Conservation (phyloP, 2,797 vertebrate genomes). For the Xenentodon cancila region DNA sequence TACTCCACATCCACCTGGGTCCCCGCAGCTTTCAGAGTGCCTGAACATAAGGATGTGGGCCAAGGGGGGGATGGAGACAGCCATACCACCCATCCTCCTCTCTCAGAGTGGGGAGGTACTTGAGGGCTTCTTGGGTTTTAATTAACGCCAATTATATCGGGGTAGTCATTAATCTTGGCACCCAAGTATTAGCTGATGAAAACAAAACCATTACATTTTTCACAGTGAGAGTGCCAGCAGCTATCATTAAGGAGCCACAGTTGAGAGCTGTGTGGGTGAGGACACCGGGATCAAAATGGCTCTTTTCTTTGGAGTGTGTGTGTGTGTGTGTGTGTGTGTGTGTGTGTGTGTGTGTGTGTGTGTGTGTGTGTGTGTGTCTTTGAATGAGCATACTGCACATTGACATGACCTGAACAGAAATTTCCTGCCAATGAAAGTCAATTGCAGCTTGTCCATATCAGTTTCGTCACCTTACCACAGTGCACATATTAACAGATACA, state of each 20-base stretch:
- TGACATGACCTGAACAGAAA: conserved; percentile 20
- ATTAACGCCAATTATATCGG: conserved; percentile 77
- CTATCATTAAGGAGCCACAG: conserved; percentile 69
- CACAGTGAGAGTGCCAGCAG: conserved; percentile 67
- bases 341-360: conserved; percentile 24
- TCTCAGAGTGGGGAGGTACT: conserved; percentile 47
- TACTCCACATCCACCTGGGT: conserved; percentile 57
- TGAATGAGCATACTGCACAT: conserved; percentile 9
- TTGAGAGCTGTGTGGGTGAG: conserved; percentile 62
- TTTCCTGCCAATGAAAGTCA: conserved; percentile 6
- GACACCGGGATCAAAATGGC: conserved; percentile 52
- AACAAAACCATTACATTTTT: conserved; percentile 71
- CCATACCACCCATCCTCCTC: conserved; percentile 41
- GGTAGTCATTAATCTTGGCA: conserved; percentile 79
- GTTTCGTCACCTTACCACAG: conserved; percentile 7
- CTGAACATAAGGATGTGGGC: conserved; percentile 39
- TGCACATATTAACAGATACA: conserved; percentile 9
- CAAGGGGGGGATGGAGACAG: conserved; percentile 34
- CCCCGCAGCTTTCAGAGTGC: conserved; percentile 43
- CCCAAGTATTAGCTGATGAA: conserved; percentile 75
- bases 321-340: conserved; percentile 24
- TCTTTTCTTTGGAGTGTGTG: conserved; percentile 34
- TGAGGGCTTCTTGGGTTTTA: conserved; percentile 73
- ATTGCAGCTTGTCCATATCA: conserved; percentile 29
- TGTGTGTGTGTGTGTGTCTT: conserved; percentile 17